phyloP scores from a whole-genome alignment of 2,888 invertebrate genomes.

The Seladonia tumulorum region DNA sequence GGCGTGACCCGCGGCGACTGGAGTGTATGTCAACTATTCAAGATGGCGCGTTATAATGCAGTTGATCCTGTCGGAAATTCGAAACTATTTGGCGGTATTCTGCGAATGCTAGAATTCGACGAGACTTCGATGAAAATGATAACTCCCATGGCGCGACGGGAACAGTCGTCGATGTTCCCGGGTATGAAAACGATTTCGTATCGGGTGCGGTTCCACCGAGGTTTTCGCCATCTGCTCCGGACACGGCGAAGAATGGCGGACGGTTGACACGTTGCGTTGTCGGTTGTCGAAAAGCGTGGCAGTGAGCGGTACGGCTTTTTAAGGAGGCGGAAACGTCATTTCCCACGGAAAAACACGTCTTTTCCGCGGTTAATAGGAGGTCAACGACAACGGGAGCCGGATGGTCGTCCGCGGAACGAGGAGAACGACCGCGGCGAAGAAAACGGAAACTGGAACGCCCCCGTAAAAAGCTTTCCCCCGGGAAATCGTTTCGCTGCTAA shows the following conservation, averaged over 20 bases:
- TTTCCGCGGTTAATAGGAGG: slow-evolving; percentile 49
- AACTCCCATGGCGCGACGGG: not conserved
- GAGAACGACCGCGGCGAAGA: slow-evolving; percentile 11
- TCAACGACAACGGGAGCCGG: slow-evolving; percentile 1
- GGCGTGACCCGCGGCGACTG: not conserved
- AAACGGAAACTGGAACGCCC: slow-evolving; percentile 23
- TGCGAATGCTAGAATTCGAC: not conserved
- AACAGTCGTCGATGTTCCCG: not conserved
- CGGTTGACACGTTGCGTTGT: not conserved
- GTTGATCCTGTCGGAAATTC: not conserved
- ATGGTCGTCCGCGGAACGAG: slow-evolving; percentile 13
- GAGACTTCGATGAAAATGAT: not conserved
- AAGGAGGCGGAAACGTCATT: slow-evolving; percentile 42
- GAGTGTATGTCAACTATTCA: not conserved
- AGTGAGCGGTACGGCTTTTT: not conserved
- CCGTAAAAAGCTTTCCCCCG: slow-evolving; percentile 19
- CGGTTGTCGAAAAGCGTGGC: not conserved
- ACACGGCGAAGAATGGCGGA: slow-evolving; percentile 16
- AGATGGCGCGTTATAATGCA: not conserved
- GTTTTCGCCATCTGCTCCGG: slow-evolving; percentile 18
- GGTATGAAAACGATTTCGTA: slow-evolving; percentile 4
- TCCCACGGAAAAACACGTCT: slow-evolving; percentile 51
- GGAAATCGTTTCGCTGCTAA: slow-evolving; percentile 40
- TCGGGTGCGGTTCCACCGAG: not conserved
- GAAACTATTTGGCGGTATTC: not conserved